A percentile compares a stretch with the other conserved stretches of the same genome.
Conservation (phyloP, 2,113 vertebrate species). For the Takifugu bimaculatus region DNA sequence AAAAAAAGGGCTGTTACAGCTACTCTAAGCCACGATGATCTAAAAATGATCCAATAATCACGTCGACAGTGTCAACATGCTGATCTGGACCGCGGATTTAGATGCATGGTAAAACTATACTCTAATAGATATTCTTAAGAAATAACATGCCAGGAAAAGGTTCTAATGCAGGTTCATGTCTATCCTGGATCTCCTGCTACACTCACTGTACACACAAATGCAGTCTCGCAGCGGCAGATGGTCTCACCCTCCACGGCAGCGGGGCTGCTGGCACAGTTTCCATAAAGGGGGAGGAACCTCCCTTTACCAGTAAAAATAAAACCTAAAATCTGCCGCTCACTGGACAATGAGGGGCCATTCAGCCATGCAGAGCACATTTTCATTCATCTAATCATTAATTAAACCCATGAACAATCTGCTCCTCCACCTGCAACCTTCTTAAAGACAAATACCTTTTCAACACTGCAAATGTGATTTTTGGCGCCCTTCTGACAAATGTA, state of each 20-base stretch:
- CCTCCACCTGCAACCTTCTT: constrained; percentile 29
- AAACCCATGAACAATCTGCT: constrained; percentile 29
- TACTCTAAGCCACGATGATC: too few species aligned
- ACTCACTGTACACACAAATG: constrained; percentile 6
- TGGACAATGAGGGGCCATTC: constrained; percentile 18
- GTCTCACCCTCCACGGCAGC: constrained; percentile 34
- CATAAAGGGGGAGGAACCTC: constrained; percentile 4
- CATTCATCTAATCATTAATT: constrained; percentile 39
- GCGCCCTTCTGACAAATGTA: too few species aligned
- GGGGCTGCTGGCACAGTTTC: constrained; percentile 49
- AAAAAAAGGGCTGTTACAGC: not conserved
- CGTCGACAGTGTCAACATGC: too few species aligned
- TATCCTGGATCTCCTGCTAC: not conserved
- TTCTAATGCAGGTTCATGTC: constrained; percentile 3
- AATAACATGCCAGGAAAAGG: not conserved
- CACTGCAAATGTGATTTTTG: not conserved
- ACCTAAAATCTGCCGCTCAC: constrained; percentile 21
- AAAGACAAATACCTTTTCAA: constrained; percentile 16
- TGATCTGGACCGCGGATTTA: too few species aligned
- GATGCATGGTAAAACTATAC: too few species aligned
- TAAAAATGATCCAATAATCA: too few species aligned
- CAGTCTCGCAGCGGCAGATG: constrained; percentile 52
- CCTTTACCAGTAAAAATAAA: constrained; percentile 21
- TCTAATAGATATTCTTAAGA: not conserved
- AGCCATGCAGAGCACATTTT: constrained; percentile 13